Percentiles rank a stretch among this genome's conserved stretches.
phyloP scores from a whole-genome alignment of 2,888 invertebrate species.

The Hermaeophaga mercurialis region DNA sequence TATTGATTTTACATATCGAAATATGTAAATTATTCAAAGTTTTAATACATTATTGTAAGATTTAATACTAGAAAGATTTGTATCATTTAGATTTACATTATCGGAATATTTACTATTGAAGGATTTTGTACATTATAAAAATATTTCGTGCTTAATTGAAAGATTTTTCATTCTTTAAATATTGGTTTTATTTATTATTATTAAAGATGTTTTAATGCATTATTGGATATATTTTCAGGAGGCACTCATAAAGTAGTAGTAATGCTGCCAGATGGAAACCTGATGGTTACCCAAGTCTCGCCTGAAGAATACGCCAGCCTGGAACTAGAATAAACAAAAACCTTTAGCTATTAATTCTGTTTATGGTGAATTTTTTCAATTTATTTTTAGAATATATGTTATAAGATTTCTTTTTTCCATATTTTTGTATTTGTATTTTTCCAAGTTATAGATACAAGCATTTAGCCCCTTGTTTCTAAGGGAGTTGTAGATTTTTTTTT shows the following conservation, averaged over 20 bases:
- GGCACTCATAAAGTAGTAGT: constrained; percentile 83
- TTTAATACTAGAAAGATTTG: no score
- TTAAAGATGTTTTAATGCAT: background rate
- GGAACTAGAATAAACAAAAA: constrained; percentile 55
- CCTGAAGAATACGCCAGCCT: constrained; percentile 80
- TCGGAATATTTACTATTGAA: no score
- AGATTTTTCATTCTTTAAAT: no score
- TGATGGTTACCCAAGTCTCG: constrained; percentile 87
- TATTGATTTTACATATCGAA: no score
- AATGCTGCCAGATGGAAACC: constrained; percentile 82
- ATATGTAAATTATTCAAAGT: no score
- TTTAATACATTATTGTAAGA: no score
- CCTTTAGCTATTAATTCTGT: no score
- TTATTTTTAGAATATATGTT: constrained; percentile 21
- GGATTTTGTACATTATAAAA: no score
- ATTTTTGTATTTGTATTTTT: constrained; percentile 12
- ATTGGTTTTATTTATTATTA: no score
- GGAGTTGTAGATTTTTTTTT: constrained; percentile 13
- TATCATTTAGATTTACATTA: no score
- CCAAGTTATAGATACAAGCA: constrained; percentile 24
- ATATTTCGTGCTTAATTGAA: no score
- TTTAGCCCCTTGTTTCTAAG: constrained; percentile 25
- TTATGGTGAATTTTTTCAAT: background rate
- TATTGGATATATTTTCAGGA: constrained; percentile 61
- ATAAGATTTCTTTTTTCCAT: constrained; percentile 14